Conservation (phyloP, 2,888 invertebrate genomes). For the Himalopsyche japonica region DNA sequence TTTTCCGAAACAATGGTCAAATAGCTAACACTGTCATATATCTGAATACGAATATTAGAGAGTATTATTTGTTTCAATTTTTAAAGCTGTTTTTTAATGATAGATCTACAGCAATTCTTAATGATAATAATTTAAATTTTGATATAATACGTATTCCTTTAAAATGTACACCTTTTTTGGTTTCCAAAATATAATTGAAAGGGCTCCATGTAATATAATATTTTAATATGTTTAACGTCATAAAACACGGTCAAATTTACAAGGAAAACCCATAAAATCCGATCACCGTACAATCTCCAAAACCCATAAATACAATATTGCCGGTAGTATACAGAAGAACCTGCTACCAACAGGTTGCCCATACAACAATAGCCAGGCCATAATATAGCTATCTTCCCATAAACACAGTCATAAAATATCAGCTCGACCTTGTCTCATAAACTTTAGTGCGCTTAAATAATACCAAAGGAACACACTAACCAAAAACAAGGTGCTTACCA, state of each 20-base stretch:
- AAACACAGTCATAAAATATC: slow-evolving; percentile 29
- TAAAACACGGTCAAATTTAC: background rate
- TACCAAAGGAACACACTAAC: slow-evolving; percentile 23
- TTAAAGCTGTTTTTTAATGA: too few relatives aligned
- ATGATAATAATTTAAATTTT: too few relatives aligned
- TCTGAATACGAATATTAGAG: too few relatives aligned
- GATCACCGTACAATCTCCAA: background rate
- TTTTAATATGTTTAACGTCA: background rate
- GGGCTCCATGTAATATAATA: too few relatives aligned
- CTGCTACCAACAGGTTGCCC: slow-evolving; percentile 12
- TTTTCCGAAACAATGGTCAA: too few relatives aligned
- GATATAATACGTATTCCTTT: too few relatives aligned
- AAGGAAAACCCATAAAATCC: background rate
- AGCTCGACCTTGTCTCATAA: slow-evolving; percentile 60
- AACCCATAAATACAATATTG: background rate
- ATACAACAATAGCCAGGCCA: background rate
- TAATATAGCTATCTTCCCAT: slow-evolving; percentile 1
- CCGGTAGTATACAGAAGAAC: background rate
- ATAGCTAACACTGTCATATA: too few relatives aligned
- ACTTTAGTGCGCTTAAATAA: slow-evolving; percentile 44
- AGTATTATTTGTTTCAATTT: too few relatives aligned
- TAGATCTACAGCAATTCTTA: too few relatives aligned
- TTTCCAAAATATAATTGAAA: too few relatives aligned
- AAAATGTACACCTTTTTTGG: too few relatives aligned
- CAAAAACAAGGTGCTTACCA: slow-evolving; percentile 37